A percentile compares a stretch with the other conserved stretches of the same genome.
phyloP scores from a whole-genome alignment of 2,797 vertebrate species.

The Melanotaenia parkinsoni region DNA sequence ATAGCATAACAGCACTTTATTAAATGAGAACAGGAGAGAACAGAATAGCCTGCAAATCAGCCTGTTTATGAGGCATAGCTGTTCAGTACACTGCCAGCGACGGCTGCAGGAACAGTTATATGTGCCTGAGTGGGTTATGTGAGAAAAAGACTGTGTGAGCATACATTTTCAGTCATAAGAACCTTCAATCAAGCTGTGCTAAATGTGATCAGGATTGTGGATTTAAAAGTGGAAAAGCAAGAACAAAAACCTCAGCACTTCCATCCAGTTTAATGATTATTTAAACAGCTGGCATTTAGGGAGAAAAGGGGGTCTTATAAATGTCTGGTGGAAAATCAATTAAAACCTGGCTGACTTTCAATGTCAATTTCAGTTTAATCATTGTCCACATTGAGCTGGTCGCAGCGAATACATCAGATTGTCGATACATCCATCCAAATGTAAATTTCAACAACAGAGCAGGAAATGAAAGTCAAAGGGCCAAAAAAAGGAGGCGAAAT shows the following conservation, averaged over 20 bases:
- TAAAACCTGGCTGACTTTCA: conserved; percentile 47
- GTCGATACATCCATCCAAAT: conserved; percentile 52
- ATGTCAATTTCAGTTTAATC: conserved; percentile 66
- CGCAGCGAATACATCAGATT: conserved; percentile 38
- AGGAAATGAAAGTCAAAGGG: conserved; percentile 67
- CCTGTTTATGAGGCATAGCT: conserved; percentile 71
- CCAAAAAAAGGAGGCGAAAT: conserved; percentile 21
- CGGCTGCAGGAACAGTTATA: conserved; percentile 26
- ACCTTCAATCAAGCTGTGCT: conserved; percentile 6
- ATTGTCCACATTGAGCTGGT: conserved; percentile 39
- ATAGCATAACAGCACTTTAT: conserved; percentile 75
- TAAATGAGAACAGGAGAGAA: conserved; percentile 74
- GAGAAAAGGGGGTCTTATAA: conserved; percentile 36
- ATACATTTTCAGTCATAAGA: conserved; percentile 32
- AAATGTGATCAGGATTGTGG: conserved; percentile 21
- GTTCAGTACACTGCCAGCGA: conserved; percentile 49
- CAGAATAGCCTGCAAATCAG: conserved; percentile 75
- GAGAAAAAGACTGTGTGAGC: conserved; percentile 9
- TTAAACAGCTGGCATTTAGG: conserved; percentile 61
- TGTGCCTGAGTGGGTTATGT: conserved; percentile 14
- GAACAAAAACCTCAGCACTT: conserved; percentile 23
- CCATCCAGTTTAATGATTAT: conserved; percentile 43
- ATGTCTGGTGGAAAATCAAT: conserved; percentile 65
- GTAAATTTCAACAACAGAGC: conserved; percentile 50
- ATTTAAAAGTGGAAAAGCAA: conserved; percentile 32